phyloP scores from a whole-genome alignment of 2,888 invertebrate species.

The Leptinotarsa tumamoca region DNA sequence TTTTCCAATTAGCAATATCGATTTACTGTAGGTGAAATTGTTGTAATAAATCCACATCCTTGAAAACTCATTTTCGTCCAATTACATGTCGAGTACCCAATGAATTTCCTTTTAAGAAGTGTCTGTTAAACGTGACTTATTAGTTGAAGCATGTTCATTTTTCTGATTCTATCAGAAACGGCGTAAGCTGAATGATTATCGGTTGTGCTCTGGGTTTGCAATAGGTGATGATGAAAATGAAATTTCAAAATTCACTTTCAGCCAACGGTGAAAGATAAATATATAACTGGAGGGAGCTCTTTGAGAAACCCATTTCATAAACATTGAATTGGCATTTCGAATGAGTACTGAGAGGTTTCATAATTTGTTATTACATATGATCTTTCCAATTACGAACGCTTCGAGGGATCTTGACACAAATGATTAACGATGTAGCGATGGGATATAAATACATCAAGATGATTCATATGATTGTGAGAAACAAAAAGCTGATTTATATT shows the following conservation, averaged over 20 bases:
- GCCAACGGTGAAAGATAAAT: constrained; percentile 10
- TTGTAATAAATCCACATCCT: background rate
- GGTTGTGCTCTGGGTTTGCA: constrained; percentile 4
- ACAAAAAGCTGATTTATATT: no score
- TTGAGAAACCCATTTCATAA: background rate
- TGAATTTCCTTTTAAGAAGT: constrained; percentile 2
- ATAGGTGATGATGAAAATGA: constrained; percentile 16
- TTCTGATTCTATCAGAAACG: background rate
- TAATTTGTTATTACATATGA: constrained; percentile 14
- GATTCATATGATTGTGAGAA: no score
- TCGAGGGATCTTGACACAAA: constrained; percentile 1
- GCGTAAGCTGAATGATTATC: constrained; percentile 7
- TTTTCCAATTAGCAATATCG: no score
- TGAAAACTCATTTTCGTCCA: background rate
- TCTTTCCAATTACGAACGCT: constrained; percentile 5
- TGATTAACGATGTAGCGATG: background rate
- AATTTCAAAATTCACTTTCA: constrained; percentile 15
- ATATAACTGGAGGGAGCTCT: constrained; percentile 12
- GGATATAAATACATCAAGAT: background rate
- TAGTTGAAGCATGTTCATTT: constrained; percentile 10
- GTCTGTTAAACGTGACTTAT: constrained; percentile 14
- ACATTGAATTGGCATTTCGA: constrained; percentile 8
- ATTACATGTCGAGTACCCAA: background rate
- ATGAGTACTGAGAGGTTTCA: constrained; percentile 2
- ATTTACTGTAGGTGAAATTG: no score